These are phyloP conservation scores for Salmo trutta DNA, from an alignment of 2,797 vertebrate species.

Conservation along the genomic window DNA sequence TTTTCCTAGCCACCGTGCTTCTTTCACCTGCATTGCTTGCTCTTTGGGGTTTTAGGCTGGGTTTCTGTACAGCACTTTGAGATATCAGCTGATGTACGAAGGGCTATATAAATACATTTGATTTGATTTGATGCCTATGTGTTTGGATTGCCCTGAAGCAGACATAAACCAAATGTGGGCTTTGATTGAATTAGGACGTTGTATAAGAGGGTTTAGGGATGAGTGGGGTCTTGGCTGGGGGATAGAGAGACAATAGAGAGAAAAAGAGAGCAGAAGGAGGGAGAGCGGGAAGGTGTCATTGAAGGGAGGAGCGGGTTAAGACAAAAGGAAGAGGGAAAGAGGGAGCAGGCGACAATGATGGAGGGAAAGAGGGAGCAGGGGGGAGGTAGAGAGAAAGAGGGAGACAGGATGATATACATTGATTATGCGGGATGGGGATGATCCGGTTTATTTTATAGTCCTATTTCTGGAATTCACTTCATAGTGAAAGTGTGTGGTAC, in stretches of 20 bases:
- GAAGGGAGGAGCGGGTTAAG: neutral
- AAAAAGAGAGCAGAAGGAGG: too few species aligned
- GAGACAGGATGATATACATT: neutral
- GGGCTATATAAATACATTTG: too few species aligned
- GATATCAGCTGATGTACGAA: too few species aligned
- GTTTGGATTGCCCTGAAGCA: neutral
- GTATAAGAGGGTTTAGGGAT: neutral
- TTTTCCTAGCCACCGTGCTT: too few species aligned
- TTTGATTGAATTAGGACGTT: neutral
- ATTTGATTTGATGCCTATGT: neutral
- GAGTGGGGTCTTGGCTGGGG: too few species aligned
- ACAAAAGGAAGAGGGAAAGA: slow-evolving; percentile 11
- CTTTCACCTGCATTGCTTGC: too few species aligned
- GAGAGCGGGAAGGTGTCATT: too few species aligned
- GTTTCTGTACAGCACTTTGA: too few species aligned
- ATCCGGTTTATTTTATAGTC: neutral
- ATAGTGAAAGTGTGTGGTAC: neutral
- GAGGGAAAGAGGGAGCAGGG: slow-evolving; percentile 4
- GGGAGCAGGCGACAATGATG: neutral
- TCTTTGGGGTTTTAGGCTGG: too few species aligned
- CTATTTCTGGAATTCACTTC: neutral
- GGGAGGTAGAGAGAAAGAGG: neutral
- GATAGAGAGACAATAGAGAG: too few species aligned
- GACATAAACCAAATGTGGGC: neutral
- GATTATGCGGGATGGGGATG: neutral